Percentiles rank a stretch among this genome's conserved stretches.
These are phyloP conservation scores for Poeciliopsis paucimaculata DNA, from an alignment of 2,797 vertebrate genomes.

Conservation along the genomic window DNA sequence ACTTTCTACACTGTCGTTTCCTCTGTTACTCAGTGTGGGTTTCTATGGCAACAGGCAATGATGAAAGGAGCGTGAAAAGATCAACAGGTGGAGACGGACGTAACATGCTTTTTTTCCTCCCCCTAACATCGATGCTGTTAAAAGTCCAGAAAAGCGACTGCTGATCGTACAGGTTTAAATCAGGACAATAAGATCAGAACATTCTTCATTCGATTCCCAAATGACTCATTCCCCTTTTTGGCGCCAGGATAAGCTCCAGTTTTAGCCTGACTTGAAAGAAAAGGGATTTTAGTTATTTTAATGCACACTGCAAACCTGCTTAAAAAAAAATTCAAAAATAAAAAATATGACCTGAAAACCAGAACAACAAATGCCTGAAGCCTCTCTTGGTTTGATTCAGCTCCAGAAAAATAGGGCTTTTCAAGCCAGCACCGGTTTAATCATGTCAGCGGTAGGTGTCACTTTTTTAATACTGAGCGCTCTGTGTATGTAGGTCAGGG, in stretches of 20 bases:
- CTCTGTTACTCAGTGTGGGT: slow-evolving; percentile 27
- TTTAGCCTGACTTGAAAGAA: slow-evolving; percentile 35
- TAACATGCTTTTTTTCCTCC: not conserved
- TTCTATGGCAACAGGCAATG: slow-evolving; percentile 67
- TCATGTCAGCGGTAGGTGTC: slow-evolving; percentile 48
- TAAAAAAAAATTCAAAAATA: slow-evolving; percentile 30
- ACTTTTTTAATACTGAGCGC: slow-evolving; percentile 35
- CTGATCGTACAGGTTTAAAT: slow-evolving; percentile 29
- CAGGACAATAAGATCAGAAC: slow-evolving; percentile 55
- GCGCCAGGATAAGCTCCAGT: slow-evolving; percentile 41
- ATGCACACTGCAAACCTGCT: slow-evolving; percentile 26
- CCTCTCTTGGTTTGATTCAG: slow-evolving; percentile 29
- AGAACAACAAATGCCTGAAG: slow-evolving; percentile 17
- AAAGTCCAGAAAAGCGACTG: slow-evolving; percentile 17
- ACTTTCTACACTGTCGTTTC: slow-evolving; percentile 40
- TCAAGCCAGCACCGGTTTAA: slow-evolving; percentile 20
- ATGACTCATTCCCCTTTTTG: slow-evolving; percentile 45
- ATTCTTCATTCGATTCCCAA: slow-evolving; percentile 48
- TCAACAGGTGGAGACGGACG: slow-evolving; percentile 58
- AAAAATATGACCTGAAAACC: slow-evolving; percentile 33
- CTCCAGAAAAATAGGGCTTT: slow-evolving; percentile 23
- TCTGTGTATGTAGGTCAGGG: slow-evolving; percentile 65
- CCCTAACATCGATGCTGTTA: not conserved
- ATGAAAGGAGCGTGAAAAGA: slow-evolving; percentile 32
- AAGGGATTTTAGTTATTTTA: slow-evolving; percentile 32